phyloP scores from a whole-genome alignment of 2,888 invertebrate species.

The Tetranychus truncatus region DNA sequence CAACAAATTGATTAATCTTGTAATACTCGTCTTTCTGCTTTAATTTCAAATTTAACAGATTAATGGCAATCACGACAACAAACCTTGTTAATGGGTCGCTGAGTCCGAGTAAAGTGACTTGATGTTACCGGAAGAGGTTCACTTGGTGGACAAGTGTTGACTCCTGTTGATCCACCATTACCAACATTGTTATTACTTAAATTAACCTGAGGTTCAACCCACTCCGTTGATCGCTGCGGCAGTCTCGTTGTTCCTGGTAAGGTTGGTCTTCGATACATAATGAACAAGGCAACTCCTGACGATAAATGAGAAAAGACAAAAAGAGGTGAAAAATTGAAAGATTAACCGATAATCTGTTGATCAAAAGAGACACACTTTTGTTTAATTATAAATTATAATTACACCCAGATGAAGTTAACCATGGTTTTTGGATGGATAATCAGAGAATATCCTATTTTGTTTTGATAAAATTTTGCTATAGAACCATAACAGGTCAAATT shows the following conservation, averaged over 20 bases:
- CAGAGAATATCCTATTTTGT: neutral
- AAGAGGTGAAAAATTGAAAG: too few species aligned
- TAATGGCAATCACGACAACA: neutral
- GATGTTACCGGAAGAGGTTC: neutral
- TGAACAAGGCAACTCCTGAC: constrained; percentile 5
- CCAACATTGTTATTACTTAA: neutral
- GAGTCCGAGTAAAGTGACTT: neutral
- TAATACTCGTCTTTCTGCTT: constrained; percentile 29
- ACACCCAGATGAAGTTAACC: neutral
- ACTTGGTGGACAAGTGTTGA: neutral
- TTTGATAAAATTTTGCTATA: neutral
- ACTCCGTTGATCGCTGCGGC: neutral
- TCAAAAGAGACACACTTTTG: too few species aligned
- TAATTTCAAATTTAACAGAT: neutral
- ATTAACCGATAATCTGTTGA: too few species aligned
- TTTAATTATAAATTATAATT: too few species aligned
- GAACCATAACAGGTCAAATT: neutral
- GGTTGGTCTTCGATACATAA: neutral
- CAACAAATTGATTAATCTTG: neutral
- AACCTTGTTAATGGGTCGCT: neutral
- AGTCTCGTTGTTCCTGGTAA: neutral
- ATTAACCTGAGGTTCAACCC: neutral
- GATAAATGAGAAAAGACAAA: too few species aligned
- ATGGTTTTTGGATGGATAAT: neutral
- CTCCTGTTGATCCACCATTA: neutral